phyloP scores from a whole-genome alignment of 2,113 vertebrate species.

The Struthio camelus region DNA sequence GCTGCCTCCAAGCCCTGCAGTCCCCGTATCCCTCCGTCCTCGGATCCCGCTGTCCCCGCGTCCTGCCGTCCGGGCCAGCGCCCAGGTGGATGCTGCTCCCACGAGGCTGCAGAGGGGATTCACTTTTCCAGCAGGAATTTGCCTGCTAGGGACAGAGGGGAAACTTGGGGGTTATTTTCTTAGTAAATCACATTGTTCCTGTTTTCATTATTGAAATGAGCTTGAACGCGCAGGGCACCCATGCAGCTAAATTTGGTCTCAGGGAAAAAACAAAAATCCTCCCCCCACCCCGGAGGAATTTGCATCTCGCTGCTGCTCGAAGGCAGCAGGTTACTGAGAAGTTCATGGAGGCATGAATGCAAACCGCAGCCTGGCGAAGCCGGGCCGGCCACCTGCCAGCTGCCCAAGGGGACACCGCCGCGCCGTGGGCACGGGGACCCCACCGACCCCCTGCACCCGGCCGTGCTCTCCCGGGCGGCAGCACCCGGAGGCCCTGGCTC shows the following conservation, averaged over 20 bases:
- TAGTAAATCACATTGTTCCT: constrained; percentile 12
- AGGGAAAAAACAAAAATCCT: constrained; percentile 3
- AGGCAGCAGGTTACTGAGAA: background rate
- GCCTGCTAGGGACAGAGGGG: background rate
- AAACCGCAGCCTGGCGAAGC: background rate
- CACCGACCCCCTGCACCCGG: too few species aligned
- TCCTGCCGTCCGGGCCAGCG: background rate
- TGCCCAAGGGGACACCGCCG: background rate
- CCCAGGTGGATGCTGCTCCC: background rate
- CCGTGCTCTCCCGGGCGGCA: too few species aligned
- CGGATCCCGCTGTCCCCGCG: rapidly evolving
- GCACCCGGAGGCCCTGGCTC: too few species aligned
- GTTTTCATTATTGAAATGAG: constrained; percentile 56
- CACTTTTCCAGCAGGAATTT: background rate
- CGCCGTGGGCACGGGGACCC: too few species aligned
- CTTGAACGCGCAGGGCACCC: background rate
- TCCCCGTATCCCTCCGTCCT: background rate
- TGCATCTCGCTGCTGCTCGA: constrained; percentile 60
- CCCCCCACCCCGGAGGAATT: constrained; percentile 43
- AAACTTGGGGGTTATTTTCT: constrained; percentile 41
- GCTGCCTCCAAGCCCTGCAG: background rate
- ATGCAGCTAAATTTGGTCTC: constrained; percentile 48
- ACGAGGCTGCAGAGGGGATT: background rate
- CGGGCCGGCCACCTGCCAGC: background rate
- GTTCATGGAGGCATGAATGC: background rate